Percentiles rank a stretch among this genome's conserved stretches.
Conservation (phyloP, 2,888 invertebrate genomes). For the Caenorhabditis parvicauda region DNA sequence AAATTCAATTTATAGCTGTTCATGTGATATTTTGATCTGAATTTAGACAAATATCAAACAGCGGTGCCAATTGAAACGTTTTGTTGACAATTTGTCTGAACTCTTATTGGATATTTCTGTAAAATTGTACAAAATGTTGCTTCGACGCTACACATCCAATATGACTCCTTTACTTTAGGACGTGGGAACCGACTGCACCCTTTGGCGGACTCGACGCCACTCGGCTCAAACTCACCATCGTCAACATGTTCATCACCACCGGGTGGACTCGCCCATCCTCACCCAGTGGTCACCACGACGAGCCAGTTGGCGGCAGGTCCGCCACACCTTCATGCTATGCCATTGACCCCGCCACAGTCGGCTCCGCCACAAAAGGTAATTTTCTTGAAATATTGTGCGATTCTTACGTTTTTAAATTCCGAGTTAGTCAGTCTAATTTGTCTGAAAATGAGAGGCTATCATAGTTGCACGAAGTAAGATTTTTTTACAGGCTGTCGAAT, state of each 20-base stretch:
- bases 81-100: neutral
- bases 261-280: constrained; percentile 22
- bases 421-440: too few species aligned
- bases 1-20: neutral
- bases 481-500: too few species aligned
- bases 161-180: too few species aligned
- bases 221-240: constrained; percentile 42
- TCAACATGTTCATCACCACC: constrained; percentile 56
- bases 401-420: neutral
- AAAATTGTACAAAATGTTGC: neutral
- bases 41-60: too few species aligned
- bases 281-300: constrained; percentile 9
- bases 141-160: too few species aligned
- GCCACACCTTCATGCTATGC: constrained; percentile 37
- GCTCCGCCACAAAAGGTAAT: constrained; percentile 59
- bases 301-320: constrained; percentile 18
- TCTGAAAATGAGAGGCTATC: too few species aligned
- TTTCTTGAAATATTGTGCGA: neutral
- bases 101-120: neutral
- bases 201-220: constrained; percentile 19
- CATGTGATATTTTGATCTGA: too few species aligned
- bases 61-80: neutral
- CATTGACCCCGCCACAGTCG: constrained; percentile 60
- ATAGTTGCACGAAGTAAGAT: too few species aligned
- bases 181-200: constrained; percentile 29